Evolutionary conservation across 2,888 invertebrate species (phyloP), one percentile per base, ranked within the genome.

Genomic region (Macaria liturata): DNA sequence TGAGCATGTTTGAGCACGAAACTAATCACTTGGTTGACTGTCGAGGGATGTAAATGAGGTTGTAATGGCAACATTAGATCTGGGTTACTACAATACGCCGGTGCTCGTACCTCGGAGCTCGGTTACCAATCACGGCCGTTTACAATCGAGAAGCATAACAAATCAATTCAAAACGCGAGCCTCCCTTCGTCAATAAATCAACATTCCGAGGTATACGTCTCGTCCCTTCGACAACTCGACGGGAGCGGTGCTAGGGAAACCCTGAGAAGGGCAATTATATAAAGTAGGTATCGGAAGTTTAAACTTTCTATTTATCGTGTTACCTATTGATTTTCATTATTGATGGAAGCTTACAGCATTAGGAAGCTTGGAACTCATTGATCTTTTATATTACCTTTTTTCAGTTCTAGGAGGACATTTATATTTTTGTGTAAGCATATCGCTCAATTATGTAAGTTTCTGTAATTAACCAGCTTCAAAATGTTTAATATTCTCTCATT

Each of bases 91-190:
- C 32, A 59, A 51, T 45, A 59, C 32, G 50, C 47, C 46, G 48
- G 48, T 55, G 39, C 45, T 39, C 6, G 45, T 45, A 59, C 55
- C 52, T 48, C 43, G n/a, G 54, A 51, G 45, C 30, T 45, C 46
- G 8, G 46, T 46, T 45, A 40, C 45, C 51, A 49, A 59, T 54
- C 51, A 46, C 52, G 34, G 42, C 52, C 49, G 55, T 52, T 60
- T 53, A 60, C 52, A 60, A 51, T 56, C 31, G 55, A 60, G 59
- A 30, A 59, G 46, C 51, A 60, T 60, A 65, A 65, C 65, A 67
- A 67, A 65, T 67, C 67, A 67, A 67, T 67, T 65, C 55, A 59
- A 62, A 63, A 62, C 62, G 64, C 67, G 63, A 65, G 53, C 54
- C 62, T 64, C 54, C 61, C 59, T 53, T 46, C 59, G 46, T 49